phyloP scores from a whole-genome alignment of 2,113 vertebrate species.

The Sceloporus undulatus region DNA sequence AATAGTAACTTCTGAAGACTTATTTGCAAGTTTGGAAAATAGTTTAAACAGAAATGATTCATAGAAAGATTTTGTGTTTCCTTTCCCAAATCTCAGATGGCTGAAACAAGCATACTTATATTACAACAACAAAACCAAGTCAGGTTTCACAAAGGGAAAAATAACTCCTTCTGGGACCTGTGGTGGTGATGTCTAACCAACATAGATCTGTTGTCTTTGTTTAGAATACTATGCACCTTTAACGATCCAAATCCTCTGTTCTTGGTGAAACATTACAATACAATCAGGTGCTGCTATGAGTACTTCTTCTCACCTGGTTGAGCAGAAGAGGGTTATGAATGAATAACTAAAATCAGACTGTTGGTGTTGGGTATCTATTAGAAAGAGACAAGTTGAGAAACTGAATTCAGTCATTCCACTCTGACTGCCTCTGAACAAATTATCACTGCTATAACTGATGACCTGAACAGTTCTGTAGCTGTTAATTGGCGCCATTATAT shows the following conservation, averaged over 20 bases:
- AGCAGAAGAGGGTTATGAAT: not conserved
- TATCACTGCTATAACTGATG: too few relatives aligned
- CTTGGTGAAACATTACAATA: not conserved
- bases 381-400: too few relatives aligned
- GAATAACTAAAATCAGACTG: too few relatives aligned
- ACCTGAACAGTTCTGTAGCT: too few relatives aligned
- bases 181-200: not conserved
- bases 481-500: not conserved
- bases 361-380: too few relatives aligned
- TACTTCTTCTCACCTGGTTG: not conserved
- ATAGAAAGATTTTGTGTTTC: not conserved
- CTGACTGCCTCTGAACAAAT: too few relatives aligned
- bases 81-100: not conserved
- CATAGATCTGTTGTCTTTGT: not conserved
- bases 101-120: not conserved
- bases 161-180: not conserved
- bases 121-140: not conserved
- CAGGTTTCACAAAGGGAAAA: not conserved
- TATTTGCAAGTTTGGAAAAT: not conserved
- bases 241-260: not conserved
- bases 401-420: too few relatives aligned
- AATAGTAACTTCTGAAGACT: not conserved
- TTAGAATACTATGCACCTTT: not conserved
- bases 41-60: not conserved
- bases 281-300: not conserved